These are phyloP conservation scores for Pyralis farinalis DNA, from an alignment of 2,888 invertebrate genomes.

Conservation along the genomic window DNA sequence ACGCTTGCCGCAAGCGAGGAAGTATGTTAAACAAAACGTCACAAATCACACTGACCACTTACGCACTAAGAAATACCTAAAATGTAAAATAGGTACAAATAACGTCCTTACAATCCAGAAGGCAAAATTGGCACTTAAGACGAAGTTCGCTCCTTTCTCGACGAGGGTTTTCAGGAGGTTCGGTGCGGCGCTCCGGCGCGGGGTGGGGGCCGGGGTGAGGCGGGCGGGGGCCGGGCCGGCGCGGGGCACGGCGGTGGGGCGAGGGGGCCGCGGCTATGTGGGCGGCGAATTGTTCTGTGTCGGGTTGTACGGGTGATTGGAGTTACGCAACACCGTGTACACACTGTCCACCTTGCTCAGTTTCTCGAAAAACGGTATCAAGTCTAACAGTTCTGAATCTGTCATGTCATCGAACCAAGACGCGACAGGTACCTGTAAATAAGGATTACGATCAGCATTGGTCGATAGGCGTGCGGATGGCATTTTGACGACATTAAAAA, in stretches of 20 bases:
- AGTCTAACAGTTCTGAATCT: slow-evolving; percentile 97
- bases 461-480: too few species aligned
- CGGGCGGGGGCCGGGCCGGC: slow-evolving; percentile 18
- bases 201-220: slow-evolving; percentile 27
- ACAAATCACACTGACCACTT: slow-evolving; percentile 70
- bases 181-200: slow-evolving; percentile 22
- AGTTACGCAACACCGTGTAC: slow-evolving; percentile 96
- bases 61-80: slow-evolving; percentile 76
- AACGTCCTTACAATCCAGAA: slow-evolving; percentile 79
- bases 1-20: slow-evolving; percentile 42
- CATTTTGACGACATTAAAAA: too few species aligned
- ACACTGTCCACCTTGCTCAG: slow-evolving; percentile 98
- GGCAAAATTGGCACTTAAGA: slow-evolving; percentile 81
- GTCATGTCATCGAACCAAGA: slow-evolving; percentile 99
- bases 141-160: slow-evolving; percentile 62
- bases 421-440: slow-evolving; percentile 94
- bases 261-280: slow-evolving; percentile 53
- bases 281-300: slow-evolving; percentile 65
- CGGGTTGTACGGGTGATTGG: slow-evolving; percentile 90
- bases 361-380: slow-evolving; percentile 99
- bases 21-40: slow-evolving; percentile 34
- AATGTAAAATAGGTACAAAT: slow-evolving; percentile 75
- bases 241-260: slow-evolving; percentile 15
- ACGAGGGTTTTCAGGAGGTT: slow-evolving; percentile 45
- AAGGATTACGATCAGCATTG: too few species aligned